Base-by-base conservation (phyloP, 2,888 invertebrate genomes). In the Conchocele bisecta region DNA sequence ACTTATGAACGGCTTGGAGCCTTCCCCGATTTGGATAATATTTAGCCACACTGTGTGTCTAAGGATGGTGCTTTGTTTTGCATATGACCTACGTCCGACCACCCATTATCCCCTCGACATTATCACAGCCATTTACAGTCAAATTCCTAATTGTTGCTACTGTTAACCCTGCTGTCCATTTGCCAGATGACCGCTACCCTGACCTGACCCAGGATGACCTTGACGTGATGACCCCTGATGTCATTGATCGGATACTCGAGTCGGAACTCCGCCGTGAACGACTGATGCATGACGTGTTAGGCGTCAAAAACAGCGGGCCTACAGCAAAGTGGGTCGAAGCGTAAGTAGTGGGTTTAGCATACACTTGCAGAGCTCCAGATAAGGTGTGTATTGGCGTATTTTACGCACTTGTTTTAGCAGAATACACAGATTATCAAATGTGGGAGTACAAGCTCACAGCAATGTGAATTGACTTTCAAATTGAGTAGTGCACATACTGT, bases 221-320 rank as follows among this genome's bases (percentile, higher is more conserved):
- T 22, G 83, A 83, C 71, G 60, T 64, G 29, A 65, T 83, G 46
- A 75, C 74, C 9, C 75, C 68, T 35, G 81, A 81, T 39, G 73
- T 75, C 39, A 75, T 83, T 20, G 81, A 83, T 51, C 70, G 67
- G 46, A 81, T 83, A 22, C 58, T 83, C 22, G 83, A 83, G 26
- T 51, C 72, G n/a, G 83, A 83, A 54, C 64, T 83, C 42, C 64
- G 63, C 22, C 48, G 76, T 61, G 67, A 76, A 48, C 39, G 81
- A 67, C 57, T 72, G 44, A 17, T 59, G 41, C 54, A 71, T 29
- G 75, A 68, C 41, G 60, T 71, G 2, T 37, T 48, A 6, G 68
- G 58, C 2, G 59, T 75, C 3, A 67, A 71, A 42, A 71, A 71
- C 65, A 61, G 57, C 15, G 75, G 75, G n/a, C 75, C 75, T 11